phyloP scores from a whole-genome alignment of 2,797 vertebrate genomes.

The Crocodylus rhombifer region DNA sequence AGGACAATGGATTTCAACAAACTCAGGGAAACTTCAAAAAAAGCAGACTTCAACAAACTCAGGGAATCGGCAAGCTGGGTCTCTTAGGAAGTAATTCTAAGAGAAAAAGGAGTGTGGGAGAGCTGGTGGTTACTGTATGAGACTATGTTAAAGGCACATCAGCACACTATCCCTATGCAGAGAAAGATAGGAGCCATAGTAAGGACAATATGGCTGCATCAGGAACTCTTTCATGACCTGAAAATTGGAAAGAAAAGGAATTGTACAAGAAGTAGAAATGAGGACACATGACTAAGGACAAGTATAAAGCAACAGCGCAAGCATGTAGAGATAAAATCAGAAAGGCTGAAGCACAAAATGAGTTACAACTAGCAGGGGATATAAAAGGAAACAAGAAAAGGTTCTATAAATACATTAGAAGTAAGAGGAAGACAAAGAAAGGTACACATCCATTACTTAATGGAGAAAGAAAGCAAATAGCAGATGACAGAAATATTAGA shows the following conservation, averaged over 20 bases:
- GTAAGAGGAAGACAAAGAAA: background rate
- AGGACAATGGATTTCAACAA: conserved; percentile 58
- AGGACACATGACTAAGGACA: background rate
- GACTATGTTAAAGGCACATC: background rate
- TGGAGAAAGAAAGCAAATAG: background rate
- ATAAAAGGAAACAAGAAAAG: background rate
- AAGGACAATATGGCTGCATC: background rate
- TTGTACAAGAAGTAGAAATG: conserved; percentile 11
- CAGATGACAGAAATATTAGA: background rate
- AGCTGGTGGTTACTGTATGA: conserved; percentile 4
- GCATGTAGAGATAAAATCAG: background rate
- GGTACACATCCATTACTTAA: fast-evolving
- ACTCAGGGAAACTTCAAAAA: conserved; percentile 34
- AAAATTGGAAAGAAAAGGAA: conserved; percentile 19
- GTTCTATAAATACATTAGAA: background rate
- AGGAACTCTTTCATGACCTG: conserved; percentile 29
- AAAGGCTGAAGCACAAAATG: background rate
- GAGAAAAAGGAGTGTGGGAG: conserved; percentile 37
- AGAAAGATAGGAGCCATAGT: background rate
- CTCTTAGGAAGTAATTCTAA: background rate
- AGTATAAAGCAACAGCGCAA: conserved; percentile 17
- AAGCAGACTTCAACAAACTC: background rate
- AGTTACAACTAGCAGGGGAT: background rate
- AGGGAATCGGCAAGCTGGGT: conserved; percentile 54
- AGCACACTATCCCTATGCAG: conserved; percentile 4